Conservation (phyloP, 2,797 vertebrate species). For the Staurois parvus region DNA sequence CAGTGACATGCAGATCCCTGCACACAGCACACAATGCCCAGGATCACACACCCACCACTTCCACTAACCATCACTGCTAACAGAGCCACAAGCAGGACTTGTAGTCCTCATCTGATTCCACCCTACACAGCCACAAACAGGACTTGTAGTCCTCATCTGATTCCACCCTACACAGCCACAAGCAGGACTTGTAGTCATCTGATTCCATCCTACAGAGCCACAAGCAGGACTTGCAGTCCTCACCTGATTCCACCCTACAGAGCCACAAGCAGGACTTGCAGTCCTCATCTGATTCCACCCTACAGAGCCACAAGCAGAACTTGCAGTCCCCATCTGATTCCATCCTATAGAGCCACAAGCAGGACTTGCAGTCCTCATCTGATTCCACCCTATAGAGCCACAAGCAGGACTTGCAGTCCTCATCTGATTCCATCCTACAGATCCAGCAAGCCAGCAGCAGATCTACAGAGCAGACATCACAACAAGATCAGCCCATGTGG, state of each 20-base stretch:
- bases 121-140: background rate
- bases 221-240: background rate
- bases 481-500: background rate
- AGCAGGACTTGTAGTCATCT: background rate
- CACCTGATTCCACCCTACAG: background rate
- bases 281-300: background rate
- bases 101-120: background rate
- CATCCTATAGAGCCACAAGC: background rate
- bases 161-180: background rate
- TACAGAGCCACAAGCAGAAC: background rate
- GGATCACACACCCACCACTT: conserved; percentile 48
- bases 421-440: background rate
- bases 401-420: background rate
- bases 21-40: conserved; percentile 39
- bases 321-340: background rate
- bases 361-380: background rate
- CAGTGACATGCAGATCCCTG: conserved; percentile 8
- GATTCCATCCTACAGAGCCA: background rate
- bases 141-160: background rate
- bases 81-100: background rate
- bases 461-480: conserved; percentile 11
- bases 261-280: background rate
- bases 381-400: background rate
- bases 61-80: background rate
- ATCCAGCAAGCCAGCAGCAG: background rate